Evolutionary conservation across 2,797 vertebrate genomes (phyloP).

Genomic region (Harpagifer antarcticus): DNA sequence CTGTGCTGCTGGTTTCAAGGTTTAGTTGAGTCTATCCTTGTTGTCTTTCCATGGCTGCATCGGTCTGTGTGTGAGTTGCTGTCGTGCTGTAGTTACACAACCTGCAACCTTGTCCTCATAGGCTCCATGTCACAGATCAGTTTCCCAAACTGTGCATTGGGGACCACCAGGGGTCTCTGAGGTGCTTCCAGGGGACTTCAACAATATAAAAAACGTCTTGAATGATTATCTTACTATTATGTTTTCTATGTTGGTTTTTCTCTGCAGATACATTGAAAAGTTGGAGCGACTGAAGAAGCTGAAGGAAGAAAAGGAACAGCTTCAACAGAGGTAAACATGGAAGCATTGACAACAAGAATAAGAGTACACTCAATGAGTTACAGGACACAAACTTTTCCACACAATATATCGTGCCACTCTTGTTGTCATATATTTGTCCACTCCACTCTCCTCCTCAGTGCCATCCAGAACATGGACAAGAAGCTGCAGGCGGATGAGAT

Average conservation of each 20-base stretch:
- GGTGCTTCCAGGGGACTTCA: neutral
- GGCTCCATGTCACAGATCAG: neutral
- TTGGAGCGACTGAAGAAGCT: conserved; percentile 90
- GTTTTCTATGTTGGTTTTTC: neutral
- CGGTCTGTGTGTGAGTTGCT: too few relatives aligned
- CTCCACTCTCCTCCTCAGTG: conserved; percentile 73
- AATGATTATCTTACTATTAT: too few relatives aligned
- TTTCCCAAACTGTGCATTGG: neutral
- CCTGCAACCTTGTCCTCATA: neutral
- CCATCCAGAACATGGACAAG: conserved; percentile 90
- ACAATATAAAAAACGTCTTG: neutral
- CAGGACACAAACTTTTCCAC: too few relatives aligned
- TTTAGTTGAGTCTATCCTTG: too few relatives aligned
- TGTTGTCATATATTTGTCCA: too few relatives aligned
- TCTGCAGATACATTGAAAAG: conserved; percentile 91
- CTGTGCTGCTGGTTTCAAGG: too few relatives aligned
- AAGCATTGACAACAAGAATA: too few relatives aligned
- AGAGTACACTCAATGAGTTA: too few relatives aligned
- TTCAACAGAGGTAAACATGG: conserved; percentile 89
- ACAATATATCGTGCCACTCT: too few relatives aligned
- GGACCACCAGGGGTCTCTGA: neutral
- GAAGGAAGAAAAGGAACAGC: conserved; percentile 90
- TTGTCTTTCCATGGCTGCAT: too few relatives aligned
- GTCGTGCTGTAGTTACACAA: conserved; percentile 6
- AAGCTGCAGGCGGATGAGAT: conserved; percentile 91